Base-by-base conservation (phyloP, 2,888 invertebrate genomes). In the Eumerus sabulonum region DNA sequence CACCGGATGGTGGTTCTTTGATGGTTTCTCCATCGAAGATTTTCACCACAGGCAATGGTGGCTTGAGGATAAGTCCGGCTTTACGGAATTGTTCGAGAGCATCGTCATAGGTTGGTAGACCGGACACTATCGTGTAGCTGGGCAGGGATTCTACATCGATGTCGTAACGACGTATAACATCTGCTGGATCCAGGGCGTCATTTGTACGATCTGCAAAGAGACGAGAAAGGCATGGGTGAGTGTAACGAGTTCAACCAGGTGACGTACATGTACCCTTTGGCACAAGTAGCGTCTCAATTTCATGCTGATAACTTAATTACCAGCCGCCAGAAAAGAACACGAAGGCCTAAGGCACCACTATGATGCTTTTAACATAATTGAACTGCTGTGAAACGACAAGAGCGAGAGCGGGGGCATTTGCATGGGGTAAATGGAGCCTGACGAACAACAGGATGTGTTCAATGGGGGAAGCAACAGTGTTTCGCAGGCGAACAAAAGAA, bases 51-150 rank as follows among this genome's bases (percentile, higher is more conserved):
- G 87, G 88, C 66, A 87, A 83, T n/a, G 85, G 74, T 0, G 89
- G 85, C 1, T 86, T 84, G 0, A 88, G 83, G 35, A 88, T 84
- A 9, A 88, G 87, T 62, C 88, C 88, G 3, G 88, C 87, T 79
- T 90, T 89, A 35, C 90, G 90, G 82, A 92, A 89, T 84, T 92
- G 91, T 84, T 92, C 91, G 64, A 92, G 85, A 1, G 92, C 92
- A 85, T 92, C 92, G 68, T 92, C 92, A 85, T 92, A 92, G 27
- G 90, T 91, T 47, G 92, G 92, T 56, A 92, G 86, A 3, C 92
- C 92, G n/a, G 92, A 92, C 50, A 92, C 92, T 63, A 92, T 90
- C 3, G 92, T 92, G 84, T 92, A 92, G 79, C 91, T 92, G 12
- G 92, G 92, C 72, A 92, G 85, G 1, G 91, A 91, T 82, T 91